Base-by-base conservation (phyloP, 2,113 vertebrate species). In the Protobothrops mucrosquamatus region DNA sequence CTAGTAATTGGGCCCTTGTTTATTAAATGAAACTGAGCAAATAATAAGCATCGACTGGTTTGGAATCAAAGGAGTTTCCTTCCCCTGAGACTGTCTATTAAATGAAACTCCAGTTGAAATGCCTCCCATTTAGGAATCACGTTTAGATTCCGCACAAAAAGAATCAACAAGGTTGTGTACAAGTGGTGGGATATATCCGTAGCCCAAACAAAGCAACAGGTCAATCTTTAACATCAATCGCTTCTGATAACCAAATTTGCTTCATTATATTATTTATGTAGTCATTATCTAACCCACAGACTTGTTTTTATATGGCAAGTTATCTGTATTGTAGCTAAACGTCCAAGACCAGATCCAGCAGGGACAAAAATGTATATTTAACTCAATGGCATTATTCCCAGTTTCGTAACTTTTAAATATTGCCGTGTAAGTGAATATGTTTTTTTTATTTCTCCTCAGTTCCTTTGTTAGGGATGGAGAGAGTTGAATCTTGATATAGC, bases 401-500 rank as follows among this genome's bases (percentile, higher is more conserved):
- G 15, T 93, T 89, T 34, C 10, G 23, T 61, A n/a, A 93, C 46
- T 18, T 86, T 86, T 93, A 93, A 92, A 89, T 92, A 89, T 61
- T 89, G 59, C 24, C 85, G 57, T 94, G 48, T 94, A 74, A 20
- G 89, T 89, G 91, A 74, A 92, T 92, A 88, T 85, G 7, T 12
- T 92, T 22, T 93, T 93, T 86, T 88, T 2, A 64, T 46, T 94
- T 56, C 92, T 29, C 90, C 81, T 85, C 81, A 92, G 89, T 69
- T 86, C 95, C 93, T 94, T 95, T 34, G 69, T 91, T 95, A 64
- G 43, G 85, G 93, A 95, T 93, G 86, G 54, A 89, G 46, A 74
- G 64, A 94, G 26, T 29, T 56, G 93, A 94, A 94, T 94, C 64
- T 94, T 92, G 11, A 39, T 88, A 69, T 43, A 93, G 24, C 74